A percentile compares a stretch with the other conserved stretches of the same genome.
Evolutionary conservation across 1,140 invertebrate species (phyloP).

Genomic region (Drosophila micromelanica): DNA sequence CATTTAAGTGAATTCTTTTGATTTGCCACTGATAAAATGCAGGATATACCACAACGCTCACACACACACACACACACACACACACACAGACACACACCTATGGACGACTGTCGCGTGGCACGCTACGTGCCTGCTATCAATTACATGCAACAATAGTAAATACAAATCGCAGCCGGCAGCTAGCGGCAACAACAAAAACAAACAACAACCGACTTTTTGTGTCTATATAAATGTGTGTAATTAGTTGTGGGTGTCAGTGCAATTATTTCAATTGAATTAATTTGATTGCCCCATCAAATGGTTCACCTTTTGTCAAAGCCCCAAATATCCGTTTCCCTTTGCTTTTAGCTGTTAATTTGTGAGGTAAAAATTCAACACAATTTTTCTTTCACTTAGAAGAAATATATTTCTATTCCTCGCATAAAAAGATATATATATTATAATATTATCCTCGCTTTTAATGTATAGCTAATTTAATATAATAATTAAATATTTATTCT

Average conservation of each 20-base stretch:
- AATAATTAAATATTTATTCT: too few relatives aligned
- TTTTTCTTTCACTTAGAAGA: too few relatives aligned
- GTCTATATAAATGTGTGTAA: conserved; percentile 45
- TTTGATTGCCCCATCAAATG: conserved; percentile 36
- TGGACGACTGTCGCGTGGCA: conserved; percentile 21
- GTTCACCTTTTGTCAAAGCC: conserved; percentile 11
- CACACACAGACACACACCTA: not conserved
- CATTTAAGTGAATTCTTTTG: conserved; percentile 41
- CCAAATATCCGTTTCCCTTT: not conserved
- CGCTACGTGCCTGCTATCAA: conserved; percentile 46
- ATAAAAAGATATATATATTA: too few relatives aligned
- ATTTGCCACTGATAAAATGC: conserved; percentile 48
- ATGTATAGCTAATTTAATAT: too few relatives aligned
- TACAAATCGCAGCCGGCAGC: conserved; percentile 32
- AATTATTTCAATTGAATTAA: conserved; percentile 39
- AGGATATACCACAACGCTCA: not conserved
- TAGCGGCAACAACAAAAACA: conserved; percentile 1
- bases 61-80: not conserved
- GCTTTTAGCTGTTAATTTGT: too few relatives aligned
- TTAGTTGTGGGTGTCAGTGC: conserved; percentile 33
- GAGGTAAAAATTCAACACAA: not conserved
- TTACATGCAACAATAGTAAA: conserved; percentile 43
- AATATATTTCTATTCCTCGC: too few relatives aligned
- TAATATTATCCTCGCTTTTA: too few relatives aligned
- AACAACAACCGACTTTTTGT: conserved; percentile 9